Percentiles rank a stretch among this genome's conserved stretches.
Evolutionary conservation across 2,113 vertebrate species (phyloP).

Genomic region (Ophthalmolycus amberensis): DNA sequence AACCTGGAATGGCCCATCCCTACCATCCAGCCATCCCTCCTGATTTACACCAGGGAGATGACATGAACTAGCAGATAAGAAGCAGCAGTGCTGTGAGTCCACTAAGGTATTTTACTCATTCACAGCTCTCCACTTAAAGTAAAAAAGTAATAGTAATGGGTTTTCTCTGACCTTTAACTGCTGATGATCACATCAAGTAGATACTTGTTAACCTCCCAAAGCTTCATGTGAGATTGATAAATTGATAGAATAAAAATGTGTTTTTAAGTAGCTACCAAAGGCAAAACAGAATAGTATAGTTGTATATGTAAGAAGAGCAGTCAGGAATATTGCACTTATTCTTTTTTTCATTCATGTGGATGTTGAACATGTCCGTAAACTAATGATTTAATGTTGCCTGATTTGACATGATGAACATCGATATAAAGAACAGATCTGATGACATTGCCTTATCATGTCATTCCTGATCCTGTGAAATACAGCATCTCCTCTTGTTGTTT

Average conservation of each 20-base stretch:
- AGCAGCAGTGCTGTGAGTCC: not conserved
- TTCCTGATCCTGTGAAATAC: not conserved
- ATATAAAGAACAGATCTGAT: not conserved
- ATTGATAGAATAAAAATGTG: not conserved
- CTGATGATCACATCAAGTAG: conserved; percentile 18
- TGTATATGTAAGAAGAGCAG: not conserved
- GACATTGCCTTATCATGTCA: not conserved
- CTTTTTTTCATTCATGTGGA: not conserved
- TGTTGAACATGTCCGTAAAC: not conserved
- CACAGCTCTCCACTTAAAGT: not conserved
- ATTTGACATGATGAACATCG: not conserved
- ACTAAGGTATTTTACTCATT: conserved; percentile 5
- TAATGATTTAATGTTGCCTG: not conserved
- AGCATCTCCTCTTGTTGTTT: not conserved
- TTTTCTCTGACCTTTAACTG: conserved; percentile 11
- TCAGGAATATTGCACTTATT: not conserved
- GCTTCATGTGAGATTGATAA: conserved; percentile 2
- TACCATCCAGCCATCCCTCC: not conserved
- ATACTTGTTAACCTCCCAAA: not conserved
- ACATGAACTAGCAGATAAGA: not conserved
- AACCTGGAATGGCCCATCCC: not conserved
- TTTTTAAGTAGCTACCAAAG: conserved; percentile 2
- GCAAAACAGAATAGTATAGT: not conserved
- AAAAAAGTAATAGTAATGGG: not conserved
- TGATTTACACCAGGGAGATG: not conserved